A percentile compares a stretch with the other conserved stretches of the same genome.
Conservation (phyloP, 92 coral and sea anemone genomes). For the Diadumene lineata region DNA sequence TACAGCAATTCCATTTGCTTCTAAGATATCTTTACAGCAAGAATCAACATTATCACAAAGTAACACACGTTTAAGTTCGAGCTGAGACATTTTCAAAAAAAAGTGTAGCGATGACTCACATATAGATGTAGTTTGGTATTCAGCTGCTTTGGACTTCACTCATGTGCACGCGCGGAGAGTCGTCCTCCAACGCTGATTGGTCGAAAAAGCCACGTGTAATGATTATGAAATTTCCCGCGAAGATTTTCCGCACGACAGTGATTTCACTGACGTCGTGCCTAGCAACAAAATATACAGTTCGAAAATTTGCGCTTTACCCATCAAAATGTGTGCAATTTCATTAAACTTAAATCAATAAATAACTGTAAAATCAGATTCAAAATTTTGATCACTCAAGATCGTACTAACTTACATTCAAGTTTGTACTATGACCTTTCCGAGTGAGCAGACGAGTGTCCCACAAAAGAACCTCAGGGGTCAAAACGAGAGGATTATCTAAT, state of each 20-base stretch:
- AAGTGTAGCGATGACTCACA: too few relatives aligned
- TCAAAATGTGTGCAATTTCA: neutral
- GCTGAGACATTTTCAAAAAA: slow-evolving; percentile 69
- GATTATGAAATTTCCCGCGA: slow-evolving; percentile 18
- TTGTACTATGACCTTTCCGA: too few relatives aligned
- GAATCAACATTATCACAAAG: slow-evolving; percentile 88
- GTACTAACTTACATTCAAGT: too few relatives aligned
- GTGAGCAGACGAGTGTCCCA: too few relatives aligned
- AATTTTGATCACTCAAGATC: too few relatives aligned
- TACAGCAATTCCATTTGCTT: slow-evolving; percentile 75
- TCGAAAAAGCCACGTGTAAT: neutral
- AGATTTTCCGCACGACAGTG: neutral
- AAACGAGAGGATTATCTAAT: too few relatives aligned
- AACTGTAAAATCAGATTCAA: too few relatives aligned
- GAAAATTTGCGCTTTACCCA: neutral
- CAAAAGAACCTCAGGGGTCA: too few relatives aligned
- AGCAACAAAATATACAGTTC: neutral
- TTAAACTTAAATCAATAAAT: too few relatives aligned
- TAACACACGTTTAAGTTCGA: slow-evolving; percentile 84
- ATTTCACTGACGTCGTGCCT: neutral
- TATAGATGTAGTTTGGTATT: too few relatives aligned
- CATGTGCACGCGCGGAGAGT: neutral
- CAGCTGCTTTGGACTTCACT: too few relatives aligned
- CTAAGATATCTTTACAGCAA: slow-evolving; percentile 84
- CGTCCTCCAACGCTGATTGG: slow-evolving; percentile 15